Evolutionary conservation across 2,888 invertebrate genomes (phyloP).

Genomic region (Imbricaverruca yamaguchii): DNA sequence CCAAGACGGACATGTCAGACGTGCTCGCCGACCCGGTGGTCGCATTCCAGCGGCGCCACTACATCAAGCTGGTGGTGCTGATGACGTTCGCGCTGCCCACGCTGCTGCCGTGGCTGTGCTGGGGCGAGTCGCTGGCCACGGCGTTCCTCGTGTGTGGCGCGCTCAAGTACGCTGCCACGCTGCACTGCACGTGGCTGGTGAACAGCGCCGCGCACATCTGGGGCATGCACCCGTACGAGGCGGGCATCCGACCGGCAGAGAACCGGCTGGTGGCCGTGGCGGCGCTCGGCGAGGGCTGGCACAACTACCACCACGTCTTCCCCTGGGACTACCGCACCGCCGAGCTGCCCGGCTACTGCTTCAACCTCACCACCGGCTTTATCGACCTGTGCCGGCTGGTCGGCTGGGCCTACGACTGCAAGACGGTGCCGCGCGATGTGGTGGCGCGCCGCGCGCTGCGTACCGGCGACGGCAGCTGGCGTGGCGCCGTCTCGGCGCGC

Average conservation of each 20-base stretch:
- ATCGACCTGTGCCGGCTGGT: slow-evolving; percentile 72
- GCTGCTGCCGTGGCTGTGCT: slow-evolving; percentile 67
- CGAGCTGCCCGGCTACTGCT: slow-evolving; percentile 60
- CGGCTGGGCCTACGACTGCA: slow-evolving; percentile 81
- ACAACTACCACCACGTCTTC: slow-evolving; percentile 89
- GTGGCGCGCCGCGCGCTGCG: slow-evolving; percentile 59
- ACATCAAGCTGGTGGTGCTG: slow-evolving; percentile 64
- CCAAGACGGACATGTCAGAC: slow-evolving; percentile 75
- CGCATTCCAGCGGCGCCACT: slow-evolving; percentile 77
- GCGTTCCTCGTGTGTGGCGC: slow-evolving; percentile 75
- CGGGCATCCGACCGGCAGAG: slow-evolving; percentile 38
- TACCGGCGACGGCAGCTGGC: slow-evolving; percentile 60
- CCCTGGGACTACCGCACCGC: slow-evolving; percentile 90
- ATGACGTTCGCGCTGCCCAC: slow-evolving; percentile 75
- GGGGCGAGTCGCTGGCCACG: slow-evolving; percentile 68
- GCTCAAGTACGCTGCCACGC: slow-evolving; percentile 69
- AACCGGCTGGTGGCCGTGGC: slow-evolving; percentile 39
- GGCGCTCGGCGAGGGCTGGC: slow-evolving; percentile 83
- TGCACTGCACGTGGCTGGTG: slow-evolving; percentile 90
- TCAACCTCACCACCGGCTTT: slow-evolving; percentile 66
- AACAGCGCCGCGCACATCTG: slow-evolving; percentile 91
- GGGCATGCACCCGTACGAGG: slow-evolving; percentile 88
- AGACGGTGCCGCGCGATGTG: slow-evolving; percentile 61
- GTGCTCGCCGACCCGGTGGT: slow-evolving; percentile 71
- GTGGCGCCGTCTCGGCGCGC: no score